Conservation (phyloP, 2,888 invertebrate genomes). For the Poecilus cupreus region DNA sequence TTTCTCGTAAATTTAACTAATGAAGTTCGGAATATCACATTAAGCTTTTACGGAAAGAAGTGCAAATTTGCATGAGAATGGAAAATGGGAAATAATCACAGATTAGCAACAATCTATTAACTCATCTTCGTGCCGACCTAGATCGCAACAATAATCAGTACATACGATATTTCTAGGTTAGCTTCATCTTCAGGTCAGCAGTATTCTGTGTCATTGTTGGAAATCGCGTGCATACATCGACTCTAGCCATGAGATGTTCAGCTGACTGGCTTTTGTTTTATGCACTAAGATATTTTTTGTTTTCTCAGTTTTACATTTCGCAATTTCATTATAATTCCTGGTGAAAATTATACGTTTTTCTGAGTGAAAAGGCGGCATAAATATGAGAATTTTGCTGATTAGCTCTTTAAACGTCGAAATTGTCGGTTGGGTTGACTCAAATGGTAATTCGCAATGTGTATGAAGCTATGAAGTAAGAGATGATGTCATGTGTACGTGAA, state of each 20-base stretch:
- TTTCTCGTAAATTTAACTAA: too few relatives aligned
- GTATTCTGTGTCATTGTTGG: slow-evolving; percentile 55
- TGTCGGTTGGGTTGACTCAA: slow-evolving; percentile 15
- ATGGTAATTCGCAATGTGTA: slow-evolving; percentile 24
- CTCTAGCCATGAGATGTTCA: slow-evolving; percentile 51
- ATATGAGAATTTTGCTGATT: slow-evolving; percentile 39
- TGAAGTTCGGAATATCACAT: background rate
- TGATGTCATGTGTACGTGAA: slow-evolving; percentile 47
- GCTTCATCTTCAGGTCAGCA: slow-evolving; percentile 50
- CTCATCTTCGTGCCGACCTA: slow-evolving; percentile 33
- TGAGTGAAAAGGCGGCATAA: slow-evolving; percentile 40
- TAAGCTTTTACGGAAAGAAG: background rate
- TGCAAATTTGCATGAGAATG: background rate
- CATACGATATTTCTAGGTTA: slow-evolving; percentile 50
- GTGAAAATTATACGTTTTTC: slow-evolving; percentile 39
- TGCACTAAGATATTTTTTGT: slow-evolving; percentile 11
- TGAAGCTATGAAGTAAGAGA: slow-evolving; percentile 44
- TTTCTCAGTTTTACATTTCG: slow-evolving; percentile 28
- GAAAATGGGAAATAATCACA: slow-evolving; percentile 17
- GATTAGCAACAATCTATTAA: slow-evolving; percentile 30
- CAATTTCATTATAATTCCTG: slow-evolving; percentile 45
- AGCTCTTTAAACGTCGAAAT: slow-evolving; percentile 6
- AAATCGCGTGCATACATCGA: slow-evolving; percentile 52
- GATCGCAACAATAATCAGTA: slow-evolving; percentile 46
- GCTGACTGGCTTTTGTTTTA: slow-evolving; percentile 43